Evolutionary conservation across 2,113 vertebrate genomes (phyloP).

Genomic region (Cyprinodon tularosa): DNA sequence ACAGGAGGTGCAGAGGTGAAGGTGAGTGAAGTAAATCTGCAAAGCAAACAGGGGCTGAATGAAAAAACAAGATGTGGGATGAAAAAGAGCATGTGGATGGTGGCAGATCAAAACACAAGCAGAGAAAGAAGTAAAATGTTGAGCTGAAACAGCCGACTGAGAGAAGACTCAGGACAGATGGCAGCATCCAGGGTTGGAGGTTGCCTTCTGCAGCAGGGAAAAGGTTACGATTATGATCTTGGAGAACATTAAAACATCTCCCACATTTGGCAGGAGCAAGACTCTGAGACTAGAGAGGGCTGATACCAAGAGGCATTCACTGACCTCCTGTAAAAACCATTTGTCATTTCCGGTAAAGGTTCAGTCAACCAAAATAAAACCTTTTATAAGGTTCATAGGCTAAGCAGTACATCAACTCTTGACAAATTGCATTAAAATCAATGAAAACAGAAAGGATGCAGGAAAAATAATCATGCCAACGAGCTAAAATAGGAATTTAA

Average conservation of each 20-base stretch:
- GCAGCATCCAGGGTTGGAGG: slow-evolving; percentile 17
- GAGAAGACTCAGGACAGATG: slow-evolving; percentile 36
- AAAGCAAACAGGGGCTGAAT: slow-evolving; percentile 63
- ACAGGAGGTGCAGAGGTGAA: slow-evolving; percentile 11
- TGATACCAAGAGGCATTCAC: background rate
- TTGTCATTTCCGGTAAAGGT: background rate
- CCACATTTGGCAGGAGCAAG: slow-evolving; percentile 8
- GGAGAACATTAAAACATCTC: slow-evolving; percentile 40
- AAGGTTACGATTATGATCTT: slow-evolving; percentile 52
- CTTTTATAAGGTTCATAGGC: background rate
- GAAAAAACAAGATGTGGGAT: slow-evolving; percentile 32
- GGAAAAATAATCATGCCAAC: too few relatives aligned
- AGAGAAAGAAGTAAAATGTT: slow-evolving; percentile 48
- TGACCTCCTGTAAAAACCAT: slow-evolving; percentile 3
- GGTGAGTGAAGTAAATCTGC: slow-evolving; percentile 30
- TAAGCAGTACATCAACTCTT: background rate
- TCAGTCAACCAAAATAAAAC: background rate
- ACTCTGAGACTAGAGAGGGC: background rate
- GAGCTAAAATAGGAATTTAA: too few relatives aligned
- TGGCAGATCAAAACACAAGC: slow-evolving; percentile 62
- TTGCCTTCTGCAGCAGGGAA: slow-evolving; percentile 30
- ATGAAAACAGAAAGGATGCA: too few relatives aligned
- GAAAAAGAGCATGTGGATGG: slow-evolving; percentile 62
- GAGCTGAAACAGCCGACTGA: slow-evolving; percentile 56
- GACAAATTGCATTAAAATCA: too few relatives aligned